These are phyloP conservation scores for Gymnocypris eckloni DNA, from an alignment of 2,797 vertebrate species.

Conservation along the genomic window DNA sequence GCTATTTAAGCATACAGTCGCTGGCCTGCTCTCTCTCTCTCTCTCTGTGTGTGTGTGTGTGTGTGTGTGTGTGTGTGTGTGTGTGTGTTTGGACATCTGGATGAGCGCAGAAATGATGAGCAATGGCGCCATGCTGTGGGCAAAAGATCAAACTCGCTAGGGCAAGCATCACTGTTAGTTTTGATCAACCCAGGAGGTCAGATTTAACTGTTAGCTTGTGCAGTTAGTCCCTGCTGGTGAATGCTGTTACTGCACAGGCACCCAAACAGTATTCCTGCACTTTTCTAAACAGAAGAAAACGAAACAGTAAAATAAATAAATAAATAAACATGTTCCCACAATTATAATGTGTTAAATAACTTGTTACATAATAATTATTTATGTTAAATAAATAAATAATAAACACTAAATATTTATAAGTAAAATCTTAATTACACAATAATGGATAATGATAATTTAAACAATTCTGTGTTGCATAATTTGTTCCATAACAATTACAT, in stretches of 20 bases:
- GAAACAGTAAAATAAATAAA: background rate
- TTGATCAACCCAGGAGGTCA: background rate
- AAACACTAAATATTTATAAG: background rate
- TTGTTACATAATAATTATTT: background rate
- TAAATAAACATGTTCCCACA: no score
- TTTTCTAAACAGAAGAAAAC: background rate
- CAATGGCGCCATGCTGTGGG: conserved; percentile 66
- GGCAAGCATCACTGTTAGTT: background rate
- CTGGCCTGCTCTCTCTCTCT: conserved; percentile 34
- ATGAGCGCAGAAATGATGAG: conserved; percentile 39
- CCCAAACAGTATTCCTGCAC: background rate
- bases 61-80: conserved; percentile 47
- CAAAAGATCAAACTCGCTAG: conserved; percentile 45
- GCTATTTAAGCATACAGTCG: conserved; percentile 85
- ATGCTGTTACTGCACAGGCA: background rate
- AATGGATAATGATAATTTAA: background rate
- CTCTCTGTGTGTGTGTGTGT: conserved; percentile 50
- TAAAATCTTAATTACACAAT: background rate
- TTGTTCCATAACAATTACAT: background rate
- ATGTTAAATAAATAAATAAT: background rate
- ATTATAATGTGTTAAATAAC: background rate
- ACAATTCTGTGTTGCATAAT: background rate
- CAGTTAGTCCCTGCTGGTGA: background rate
- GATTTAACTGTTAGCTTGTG: background rate
- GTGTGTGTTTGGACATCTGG: conserved; percentile 49